Conservation (phyloP, 2,888 invertebrate genomes). For the Cheilosia vernalis region DNA sequence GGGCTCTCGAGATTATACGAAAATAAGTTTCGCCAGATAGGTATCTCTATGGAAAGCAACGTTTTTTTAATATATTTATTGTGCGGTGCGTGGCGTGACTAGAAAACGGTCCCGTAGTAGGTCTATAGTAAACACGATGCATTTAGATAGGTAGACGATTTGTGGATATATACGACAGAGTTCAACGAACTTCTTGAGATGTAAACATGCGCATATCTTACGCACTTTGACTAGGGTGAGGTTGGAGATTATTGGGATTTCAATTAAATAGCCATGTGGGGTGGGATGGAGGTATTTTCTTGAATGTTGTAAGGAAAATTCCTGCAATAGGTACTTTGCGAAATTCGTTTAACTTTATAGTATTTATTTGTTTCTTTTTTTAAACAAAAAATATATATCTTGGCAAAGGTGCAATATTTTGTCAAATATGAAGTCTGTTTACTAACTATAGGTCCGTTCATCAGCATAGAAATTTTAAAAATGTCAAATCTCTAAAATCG, state of each 20-base stretch:
- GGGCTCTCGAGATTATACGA: slow-evolving; percentile 5
- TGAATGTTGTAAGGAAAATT: not conserved
- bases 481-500: too few relatives aligned
- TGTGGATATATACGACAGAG: slow-evolving; percentile 54
- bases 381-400: too few relatives aligned
- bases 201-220: slow-evolving; percentile 71
- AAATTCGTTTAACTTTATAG: too few relatives aligned
- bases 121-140: slow-evolving; percentile 37
- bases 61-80: slow-evolving; percentile 14
- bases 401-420: too few relatives aligned
- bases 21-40: slow-evolving; percentile 54
- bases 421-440: too few relatives aligned
- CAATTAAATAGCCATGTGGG: not conserved
- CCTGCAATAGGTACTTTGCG: not conserved
- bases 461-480: too few relatives aligned
- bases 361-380: too few relatives aligned
- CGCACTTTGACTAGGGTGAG: slow-evolving; percentile 61
- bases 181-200: slow-evolving; percentile 64
- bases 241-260: slow-evolving; percentile 8
- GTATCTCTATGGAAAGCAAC: not conserved
- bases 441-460: too few relatives aligned
- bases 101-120: not conserved
- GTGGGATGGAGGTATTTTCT: slow-evolving; percentile 10
- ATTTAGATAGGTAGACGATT: slow-evolving; percentile 36
- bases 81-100: slow-evolving; percentile 25